phyloP scores from a whole-genome alignment of 2,888 invertebrate species.

The Dioctria linearis region DNA sequence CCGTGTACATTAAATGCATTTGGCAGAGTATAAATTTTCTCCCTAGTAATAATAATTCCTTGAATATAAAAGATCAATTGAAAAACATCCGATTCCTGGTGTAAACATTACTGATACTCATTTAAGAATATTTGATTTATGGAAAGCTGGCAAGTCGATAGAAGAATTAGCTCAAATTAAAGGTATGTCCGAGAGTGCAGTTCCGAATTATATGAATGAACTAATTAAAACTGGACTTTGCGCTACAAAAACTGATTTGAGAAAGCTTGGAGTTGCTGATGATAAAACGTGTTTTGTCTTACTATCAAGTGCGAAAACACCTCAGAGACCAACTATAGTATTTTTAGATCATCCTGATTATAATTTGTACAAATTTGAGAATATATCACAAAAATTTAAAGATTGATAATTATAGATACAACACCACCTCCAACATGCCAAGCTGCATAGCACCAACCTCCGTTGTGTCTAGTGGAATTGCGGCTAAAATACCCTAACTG shows the following conservation, averaged over 20 bases:
- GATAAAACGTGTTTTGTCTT: constrained; percentile 65
- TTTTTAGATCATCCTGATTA: constrained; percentile 54
- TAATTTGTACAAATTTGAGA: no score
- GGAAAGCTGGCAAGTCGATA: constrained; percentile 66
- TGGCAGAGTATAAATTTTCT: constrained; percentile 65
- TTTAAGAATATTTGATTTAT: constrained; percentile 67
- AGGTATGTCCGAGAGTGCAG: constrained; percentile 56
- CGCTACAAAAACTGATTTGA: constrained; percentile 50
- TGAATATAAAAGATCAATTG: constrained; percentile 58
- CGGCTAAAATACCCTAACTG: background rate
- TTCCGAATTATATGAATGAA: constrained; percentile 41
- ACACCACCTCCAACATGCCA: background rate
- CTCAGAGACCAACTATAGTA: constrained; percentile 57
- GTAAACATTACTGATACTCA: constrained; percentile 64
- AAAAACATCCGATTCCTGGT: background rate
- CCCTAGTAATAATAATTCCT: constrained; percentile 57
- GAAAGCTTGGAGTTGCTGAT: constrained; percentile 49
- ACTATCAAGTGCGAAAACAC: constrained; percentile 65
- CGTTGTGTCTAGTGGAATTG: no score
- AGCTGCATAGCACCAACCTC: no score
- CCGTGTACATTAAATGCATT: constrained; percentile 70
- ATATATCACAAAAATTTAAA: background rate
- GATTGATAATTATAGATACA: background rate
- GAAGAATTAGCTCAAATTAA: constrained; percentile 67
- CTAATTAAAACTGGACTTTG: constrained; percentile 52